phyloP scores from a whole-genome alignment of 2,113 vertebrate species.

The Phylloscopus trochiloides region DNA sequence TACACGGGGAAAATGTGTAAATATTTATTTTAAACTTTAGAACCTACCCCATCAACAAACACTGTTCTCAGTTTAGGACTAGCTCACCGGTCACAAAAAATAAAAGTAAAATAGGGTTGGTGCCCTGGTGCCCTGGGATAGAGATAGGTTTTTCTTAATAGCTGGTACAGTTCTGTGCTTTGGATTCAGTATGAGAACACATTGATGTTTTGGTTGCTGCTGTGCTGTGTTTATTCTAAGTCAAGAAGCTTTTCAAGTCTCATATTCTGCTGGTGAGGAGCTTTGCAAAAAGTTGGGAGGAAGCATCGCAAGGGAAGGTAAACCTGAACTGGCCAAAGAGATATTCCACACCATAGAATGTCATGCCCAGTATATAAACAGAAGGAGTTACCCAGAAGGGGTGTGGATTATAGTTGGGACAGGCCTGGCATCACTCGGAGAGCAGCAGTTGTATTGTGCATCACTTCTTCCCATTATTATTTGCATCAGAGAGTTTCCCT shows the following conservation, averaged over 20 bases:
- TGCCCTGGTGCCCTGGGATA: neutral
- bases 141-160: neutral
- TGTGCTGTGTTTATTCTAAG: neutral
- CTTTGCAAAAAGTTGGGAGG: neutral
- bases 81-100: neutral
- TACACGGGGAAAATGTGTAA: neutral
- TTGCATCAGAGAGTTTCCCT: neutral
- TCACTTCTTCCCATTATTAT: neutral
- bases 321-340: neutral
- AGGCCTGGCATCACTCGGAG: neutral
- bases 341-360: neutral
- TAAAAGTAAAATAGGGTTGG: neutral
- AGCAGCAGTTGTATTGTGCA: neutral
- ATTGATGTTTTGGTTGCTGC: neutral
- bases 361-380: neutral
- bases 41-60: neutral
- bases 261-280: neutral
- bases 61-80: neutral
- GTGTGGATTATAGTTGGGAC: neutral
- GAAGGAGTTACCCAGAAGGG: neutral
- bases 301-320: rapidly evolving
- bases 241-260: neutral
- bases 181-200: neutral
- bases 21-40: neutral
- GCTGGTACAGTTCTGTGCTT: neutral